Base-by-base conservation (phyloP, 2,888 invertebrate species). In the Chrysina gloriosa region DNA sequence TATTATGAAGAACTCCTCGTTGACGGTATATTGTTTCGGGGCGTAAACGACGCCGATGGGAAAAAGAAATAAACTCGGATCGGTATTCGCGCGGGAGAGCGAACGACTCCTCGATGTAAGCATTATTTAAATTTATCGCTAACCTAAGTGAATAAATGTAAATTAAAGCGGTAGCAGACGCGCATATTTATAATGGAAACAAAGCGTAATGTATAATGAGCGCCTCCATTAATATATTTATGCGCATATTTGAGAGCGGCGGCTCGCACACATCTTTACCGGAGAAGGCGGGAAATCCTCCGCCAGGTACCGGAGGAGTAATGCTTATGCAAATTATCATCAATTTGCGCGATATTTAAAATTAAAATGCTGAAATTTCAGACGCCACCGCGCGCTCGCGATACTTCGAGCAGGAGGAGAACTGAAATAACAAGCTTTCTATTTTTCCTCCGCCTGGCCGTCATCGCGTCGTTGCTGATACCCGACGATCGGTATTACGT, bases 291-390 rank as follows among this genome's bases (percentile, higher is more conserved):
- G 63, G n/a, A 45, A 63, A 63, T 63, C 63, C 47, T 29, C 4
- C 61, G 45, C 58, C 23, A 67, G 36, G 47, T 47, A 63, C 27
- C 14, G 14, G 9, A 4, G 36, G 14, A 63, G 61, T 63, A 50
- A 63, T 48, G 48, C 45, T 67, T 50, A 67, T 67, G 63, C 67
- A 67, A 63, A 67, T 67, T 63, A 27, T 34, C 50, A 25, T 67
- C 67, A 67, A 67, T 67, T 67, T 67, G 50, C 67, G 39, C 67
- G 48, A 50, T 34, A 63, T 67, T 67, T 67, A 36, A 67, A 67
- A 67, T 67, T 67, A 48, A 67, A 67, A 67, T 67, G 31, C 61
- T 52, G 63, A 50, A 67, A 48, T 36, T 63, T 11, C 23, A 39
- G 29, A 21, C 61, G n/a, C n/a, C n/a, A n/a, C n/a, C n/a, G n/a